Percentiles rank a stretch among this genome's conserved stretches.
Conservation (phyloP, 92 coral and sea anemone species). For the Chrysogorgia sp. region DNA sequence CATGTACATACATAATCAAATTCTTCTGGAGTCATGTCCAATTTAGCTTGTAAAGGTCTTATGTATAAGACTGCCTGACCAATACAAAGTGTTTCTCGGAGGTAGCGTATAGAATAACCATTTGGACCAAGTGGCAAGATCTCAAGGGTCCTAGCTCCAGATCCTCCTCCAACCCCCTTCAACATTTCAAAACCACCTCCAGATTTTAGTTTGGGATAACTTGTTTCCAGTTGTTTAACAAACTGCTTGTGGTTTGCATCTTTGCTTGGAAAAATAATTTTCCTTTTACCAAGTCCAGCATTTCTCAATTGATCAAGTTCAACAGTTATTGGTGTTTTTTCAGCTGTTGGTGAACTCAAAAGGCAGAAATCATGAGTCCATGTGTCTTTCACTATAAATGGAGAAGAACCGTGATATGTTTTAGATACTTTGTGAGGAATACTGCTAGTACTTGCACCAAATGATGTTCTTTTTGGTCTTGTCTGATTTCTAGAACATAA, state of each 20-base stretch:
- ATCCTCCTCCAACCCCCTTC: conserved; percentile 49
- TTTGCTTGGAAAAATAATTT: conserved; percentile 53
- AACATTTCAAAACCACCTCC: conserved; percentile 57
- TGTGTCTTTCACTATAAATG: conserved; percentile 38
- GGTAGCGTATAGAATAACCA: conserved; percentile 31
- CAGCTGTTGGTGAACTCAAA: conserved; percentile 28
- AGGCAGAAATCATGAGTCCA: conserved; percentile 50
- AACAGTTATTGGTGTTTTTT: conserved; percentile 41
- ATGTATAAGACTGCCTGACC: conserved; percentile 34
- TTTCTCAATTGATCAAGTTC: conserved; percentile 21
- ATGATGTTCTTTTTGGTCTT: conserved; percentile 12
- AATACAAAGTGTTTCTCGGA: conserved; percentile 25
- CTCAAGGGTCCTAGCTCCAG: conserved; percentile 41
- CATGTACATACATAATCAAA: conserved; percentile 6
- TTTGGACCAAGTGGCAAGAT: conserved; percentile 49
- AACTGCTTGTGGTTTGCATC: conserved; percentile 34
- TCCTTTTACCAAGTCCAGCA: conserved; percentile 53
- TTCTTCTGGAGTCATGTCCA: conserved; percentile 26
- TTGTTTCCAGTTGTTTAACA: conserved; percentile 39
- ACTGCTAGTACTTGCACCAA: background rate
- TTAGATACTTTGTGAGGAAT: conserved; percentile 16
- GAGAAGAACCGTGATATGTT: conserved; percentile 1
- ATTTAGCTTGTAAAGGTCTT: conserved; percentile 16
- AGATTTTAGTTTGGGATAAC: conserved; percentile 47
- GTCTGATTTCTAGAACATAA: conserved; percentile 29